These are phyloP conservation scores for Psammodynastes pulverulentus DNA, from an alignment of 2,113 vertebrate genomes.

Conservation along the genomic window DNA sequence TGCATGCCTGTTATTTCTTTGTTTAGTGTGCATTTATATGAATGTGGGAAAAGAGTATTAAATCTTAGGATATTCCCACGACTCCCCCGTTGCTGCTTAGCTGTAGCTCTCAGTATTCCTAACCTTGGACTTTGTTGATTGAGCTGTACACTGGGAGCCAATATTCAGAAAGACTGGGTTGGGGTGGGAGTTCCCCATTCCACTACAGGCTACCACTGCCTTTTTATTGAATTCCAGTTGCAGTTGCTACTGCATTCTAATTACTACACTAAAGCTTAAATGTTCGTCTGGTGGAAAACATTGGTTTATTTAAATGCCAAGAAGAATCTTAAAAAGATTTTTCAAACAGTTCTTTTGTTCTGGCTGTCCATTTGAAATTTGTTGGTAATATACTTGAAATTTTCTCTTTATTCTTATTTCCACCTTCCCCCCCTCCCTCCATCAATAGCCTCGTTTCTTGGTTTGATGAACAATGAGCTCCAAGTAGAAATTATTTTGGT, in stretches of 20 bases:
- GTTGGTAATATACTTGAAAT: background rate
- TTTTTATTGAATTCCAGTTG: background rate
- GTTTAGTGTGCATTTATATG: background rate
- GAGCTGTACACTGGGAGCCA: background rate
- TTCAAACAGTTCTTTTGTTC: background rate
- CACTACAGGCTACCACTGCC: background rate
- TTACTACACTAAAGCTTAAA: background rate
- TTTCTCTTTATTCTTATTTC: background rate
- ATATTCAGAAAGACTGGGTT: background rate
- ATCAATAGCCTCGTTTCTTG: background rate
- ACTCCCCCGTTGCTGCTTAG: background rate
- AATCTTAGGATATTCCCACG: background rate
- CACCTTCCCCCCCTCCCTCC: background rate
- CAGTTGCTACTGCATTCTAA: background rate
- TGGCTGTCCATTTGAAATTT: background rate
- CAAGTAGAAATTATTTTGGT: background rate
- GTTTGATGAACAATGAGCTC: background rate
- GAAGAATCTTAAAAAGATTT: background rate
- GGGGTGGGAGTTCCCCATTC: background rate
- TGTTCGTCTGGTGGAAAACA: background rate
- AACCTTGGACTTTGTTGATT: background rate
- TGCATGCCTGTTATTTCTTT: background rate
- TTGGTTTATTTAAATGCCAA: background rate
- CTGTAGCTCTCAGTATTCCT: background rate
- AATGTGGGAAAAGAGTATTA: background rate